These are phyloP conservation scores for Arctia plantaginis DNA, from an alignment of 2,888 invertebrate species.

Conservation along the genomic window DNA sequence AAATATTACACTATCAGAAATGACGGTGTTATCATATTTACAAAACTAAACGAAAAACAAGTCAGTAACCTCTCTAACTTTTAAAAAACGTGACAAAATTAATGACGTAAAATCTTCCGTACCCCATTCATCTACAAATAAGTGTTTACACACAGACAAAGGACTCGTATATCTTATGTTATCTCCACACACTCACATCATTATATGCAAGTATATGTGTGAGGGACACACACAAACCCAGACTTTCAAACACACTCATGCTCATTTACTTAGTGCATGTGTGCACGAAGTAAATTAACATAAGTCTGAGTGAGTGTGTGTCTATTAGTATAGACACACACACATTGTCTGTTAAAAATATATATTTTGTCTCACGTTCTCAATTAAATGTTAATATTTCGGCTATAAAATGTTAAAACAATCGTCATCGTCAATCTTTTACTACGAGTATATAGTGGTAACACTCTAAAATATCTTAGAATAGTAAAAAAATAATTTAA, in stretches of 20 bases:
- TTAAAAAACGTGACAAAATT: constrained; percentile 41
- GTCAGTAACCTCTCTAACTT: neutral
- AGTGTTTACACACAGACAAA: constrained; percentile 20
- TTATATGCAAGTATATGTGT: neutral
- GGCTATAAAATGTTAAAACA: too few species aligned
- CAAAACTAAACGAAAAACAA: neutral
- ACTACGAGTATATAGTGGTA: too few species aligned
- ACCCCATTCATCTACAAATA: constrained; percentile 60
- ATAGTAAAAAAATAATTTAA: neutral
- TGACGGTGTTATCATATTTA: neutral
- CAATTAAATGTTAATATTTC: constrained; percentile 23
- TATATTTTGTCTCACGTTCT: constrained; percentile 34
- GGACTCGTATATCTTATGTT: neutral
- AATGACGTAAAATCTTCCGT: constrained; percentile 61
- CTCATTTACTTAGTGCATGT: constrained; percentile 6
- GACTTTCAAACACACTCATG: constrained; percentile 20
- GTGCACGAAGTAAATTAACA: too few species aligned
- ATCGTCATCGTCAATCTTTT: too few species aligned
- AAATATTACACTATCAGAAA: neutral
- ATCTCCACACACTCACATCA: neutral
- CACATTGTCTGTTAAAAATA: constrained; percentile 29
- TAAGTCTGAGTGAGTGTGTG: too few species aligned
- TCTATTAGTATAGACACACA: neutral
- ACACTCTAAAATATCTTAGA: neutral
- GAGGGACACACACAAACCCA: constrained; percentile 15